These are phyloP conservation scores for Agrypnus murinus DNA, from an alignment of 2,888 invertebrate genomes.

Conservation along the genomic window DNA sequence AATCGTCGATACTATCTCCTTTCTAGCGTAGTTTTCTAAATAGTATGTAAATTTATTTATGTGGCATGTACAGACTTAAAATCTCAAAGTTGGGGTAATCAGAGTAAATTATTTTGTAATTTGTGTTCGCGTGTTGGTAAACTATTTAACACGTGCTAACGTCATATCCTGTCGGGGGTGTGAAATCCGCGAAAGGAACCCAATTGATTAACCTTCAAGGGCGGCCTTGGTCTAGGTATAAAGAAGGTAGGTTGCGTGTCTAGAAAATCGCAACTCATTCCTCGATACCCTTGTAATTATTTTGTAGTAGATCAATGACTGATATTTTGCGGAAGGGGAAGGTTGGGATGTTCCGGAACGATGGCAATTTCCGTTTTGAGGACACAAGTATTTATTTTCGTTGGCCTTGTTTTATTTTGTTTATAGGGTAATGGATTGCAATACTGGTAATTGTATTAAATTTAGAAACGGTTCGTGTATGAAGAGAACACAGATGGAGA, in stretches of 20 bases:
- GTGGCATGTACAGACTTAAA: too few species aligned
- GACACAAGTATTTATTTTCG: not conserved
- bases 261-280: slow-evolving; percentile 41
- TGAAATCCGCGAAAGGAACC: slow-evolving; percentile 42
- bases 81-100: slow-evolving; percentile 16
- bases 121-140: slow-evolving; percentile 45
- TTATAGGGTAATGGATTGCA: not conserved
- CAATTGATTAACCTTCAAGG: slow-evolving; percentile 43
- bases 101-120: slow-evolving; percentile 45
- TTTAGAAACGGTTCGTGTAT: not conserved
- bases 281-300: slow-evolving; percentile 24
- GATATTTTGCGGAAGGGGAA: not conserved
- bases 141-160: slow-evolving; percentile 28
- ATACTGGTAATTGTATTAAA: not conserved
- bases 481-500: not conserved
- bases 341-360: not conserved
- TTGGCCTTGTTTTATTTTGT: not conserved
- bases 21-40: too few species aligned
- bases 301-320: slow-evolving; percentile 22
- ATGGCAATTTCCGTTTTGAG: not conserved
- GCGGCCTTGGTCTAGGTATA: slow-evolving; percentile 41
- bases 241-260: slow-evolving; percentile 36
- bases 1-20: too few species aligned
- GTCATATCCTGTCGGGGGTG: slow-evolving; percentile 46
- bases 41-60: too few species aligned